These are phyloP conservation scores for Zaprionus africanus DNA, from an alignment of 1,140 invertebrate genomes.

Conservation along the genomic window DNA sequence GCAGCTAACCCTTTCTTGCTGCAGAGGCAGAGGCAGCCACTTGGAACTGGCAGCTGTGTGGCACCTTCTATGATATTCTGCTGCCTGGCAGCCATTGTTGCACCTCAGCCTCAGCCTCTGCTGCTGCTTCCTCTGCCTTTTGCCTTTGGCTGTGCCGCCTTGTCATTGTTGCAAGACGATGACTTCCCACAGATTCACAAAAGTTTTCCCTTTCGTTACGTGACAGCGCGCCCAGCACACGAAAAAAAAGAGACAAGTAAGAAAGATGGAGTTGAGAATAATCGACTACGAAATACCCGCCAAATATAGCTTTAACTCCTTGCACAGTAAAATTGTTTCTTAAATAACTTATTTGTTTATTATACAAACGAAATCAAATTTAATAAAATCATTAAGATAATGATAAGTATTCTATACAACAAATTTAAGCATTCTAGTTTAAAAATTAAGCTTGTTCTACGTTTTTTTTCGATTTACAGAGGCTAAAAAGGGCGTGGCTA, in stretches of 20 bases:
- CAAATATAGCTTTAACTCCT: too few species aligned
- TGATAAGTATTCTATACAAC: too few species aligned
- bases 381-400: too few species aligned
- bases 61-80: slow-evolving; percentile 58
- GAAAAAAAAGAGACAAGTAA: slow-evolving; percentile 17
- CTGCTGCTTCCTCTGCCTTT: slow-evolving; percentile 14
- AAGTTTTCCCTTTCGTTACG: slow-evolving; percentile 71
- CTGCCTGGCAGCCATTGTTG: slow-evolving; percentile 65
- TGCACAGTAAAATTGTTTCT: too few species aligned
- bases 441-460: too few species aligned
- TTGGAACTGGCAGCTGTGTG: slow-evolving; percentile 53
- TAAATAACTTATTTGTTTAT: too few species aligned
- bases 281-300: too few species aligned
- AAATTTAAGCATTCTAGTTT: too few species aligned
- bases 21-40: slow-evolving; percentile 59
- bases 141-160: slow-evolving; percentile 46
- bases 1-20: slow-evolving; percentile 41
- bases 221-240: slow-evolving; percentile 61
- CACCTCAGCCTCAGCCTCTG: slow-evolving; percentile 6
- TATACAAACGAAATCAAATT: too few species aligned
- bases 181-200: slow-evolving; percentile 66
- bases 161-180: slow-evolving; percentile 67
- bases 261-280: not conserved
- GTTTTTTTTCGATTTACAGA: too few species aligned
- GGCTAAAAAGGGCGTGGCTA: too few species aligned